Evolutionary conservation across 2,113 vertebrate species (phyloP).

Genomic region (Hylia prasina): DNA sequence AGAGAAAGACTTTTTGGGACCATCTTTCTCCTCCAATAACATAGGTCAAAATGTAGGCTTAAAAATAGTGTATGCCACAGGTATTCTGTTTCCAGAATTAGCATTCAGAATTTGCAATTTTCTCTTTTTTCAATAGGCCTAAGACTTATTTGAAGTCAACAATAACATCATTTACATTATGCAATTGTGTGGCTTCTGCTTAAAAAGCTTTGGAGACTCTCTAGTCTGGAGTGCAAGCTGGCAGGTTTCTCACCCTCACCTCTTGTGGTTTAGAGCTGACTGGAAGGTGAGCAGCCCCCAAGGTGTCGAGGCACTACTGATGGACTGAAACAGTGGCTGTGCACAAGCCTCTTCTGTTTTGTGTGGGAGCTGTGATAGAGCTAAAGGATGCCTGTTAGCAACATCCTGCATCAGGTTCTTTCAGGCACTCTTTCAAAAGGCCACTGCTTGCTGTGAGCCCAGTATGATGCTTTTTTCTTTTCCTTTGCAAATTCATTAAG

Average conservation of each 20-base stretch:
- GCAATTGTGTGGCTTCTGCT: background rate
- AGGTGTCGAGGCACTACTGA: background rate
- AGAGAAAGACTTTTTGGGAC: background rate
- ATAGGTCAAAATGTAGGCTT: background rate
- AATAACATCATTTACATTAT: fast-evolving
- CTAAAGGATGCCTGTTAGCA: background rate
- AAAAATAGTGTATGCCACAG: background rate
- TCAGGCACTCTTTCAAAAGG: background rate
- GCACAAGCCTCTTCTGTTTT: background rate
- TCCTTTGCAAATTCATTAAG: background rate
- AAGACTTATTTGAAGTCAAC: fast-evolving
- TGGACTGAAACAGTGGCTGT: background rate
- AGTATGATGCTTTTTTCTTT: background rate
- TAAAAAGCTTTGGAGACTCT: background rate
- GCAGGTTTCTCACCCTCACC: background rate
- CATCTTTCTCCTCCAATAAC: background rate
- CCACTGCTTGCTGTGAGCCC: background rate
- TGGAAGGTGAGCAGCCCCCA: background rate
- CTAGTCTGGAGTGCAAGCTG: background rate
- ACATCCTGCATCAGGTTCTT: background rate
- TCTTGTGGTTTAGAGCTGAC: background rate
- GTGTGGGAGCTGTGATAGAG: background rate
- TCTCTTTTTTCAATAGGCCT: background rate
- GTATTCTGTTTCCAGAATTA: background rate
- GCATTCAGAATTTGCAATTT: background rate